Evolutionary conservation across 2,888 invertebrate genomes (phyloP), one percentile per base, ranked within the genome.

Genomic region (Epistrophella euchroma): DNA sequence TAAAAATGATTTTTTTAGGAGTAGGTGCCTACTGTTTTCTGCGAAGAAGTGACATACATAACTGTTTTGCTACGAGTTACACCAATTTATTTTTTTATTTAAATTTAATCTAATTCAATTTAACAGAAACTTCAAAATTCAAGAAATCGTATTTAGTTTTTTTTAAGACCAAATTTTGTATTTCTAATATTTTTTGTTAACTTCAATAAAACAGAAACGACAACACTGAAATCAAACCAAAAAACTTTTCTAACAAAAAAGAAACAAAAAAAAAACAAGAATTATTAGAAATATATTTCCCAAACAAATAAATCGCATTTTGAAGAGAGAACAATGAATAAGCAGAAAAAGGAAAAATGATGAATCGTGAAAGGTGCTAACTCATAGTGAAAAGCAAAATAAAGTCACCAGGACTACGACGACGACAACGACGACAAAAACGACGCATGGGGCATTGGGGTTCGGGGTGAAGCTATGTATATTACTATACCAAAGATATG

Each of bases 291-390:
- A 68, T 52, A 15, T 25, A n/a, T 68, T 25, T 68, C 25, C 52
- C 68, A 52, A 68, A 52, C 68, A 52, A 68, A 68, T 68, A 68
- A 68, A 68, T 68, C 52, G 68, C 68, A 68, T 68, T 68, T 68
- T 35, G 50, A 68, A 37, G 37, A 52, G 52, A 68, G 66, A 52
- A 68, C 68, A 68, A 68, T 52, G 68, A 68, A 68, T 52, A 52
- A 68, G 68, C 50, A 68, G 22, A 68, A 68, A 68, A 68, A 32
- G 66, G 66, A 68, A 50, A 66, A 68, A 52, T 68, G 52, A 68
- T 52, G 68, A 68, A 35, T 68, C 52, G 52, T 68, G 68, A 68
- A 68, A 68, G 52, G 68, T 68, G 68, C 68, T 68, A 68, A 68
- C 68, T 68, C 68, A 68, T 17, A 68, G 37, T 68, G 68, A 68